Evolutionary conservation across 2,888 invertebrate species (phyloP).

Genomic region (Cylloceria caligata): DNA sequence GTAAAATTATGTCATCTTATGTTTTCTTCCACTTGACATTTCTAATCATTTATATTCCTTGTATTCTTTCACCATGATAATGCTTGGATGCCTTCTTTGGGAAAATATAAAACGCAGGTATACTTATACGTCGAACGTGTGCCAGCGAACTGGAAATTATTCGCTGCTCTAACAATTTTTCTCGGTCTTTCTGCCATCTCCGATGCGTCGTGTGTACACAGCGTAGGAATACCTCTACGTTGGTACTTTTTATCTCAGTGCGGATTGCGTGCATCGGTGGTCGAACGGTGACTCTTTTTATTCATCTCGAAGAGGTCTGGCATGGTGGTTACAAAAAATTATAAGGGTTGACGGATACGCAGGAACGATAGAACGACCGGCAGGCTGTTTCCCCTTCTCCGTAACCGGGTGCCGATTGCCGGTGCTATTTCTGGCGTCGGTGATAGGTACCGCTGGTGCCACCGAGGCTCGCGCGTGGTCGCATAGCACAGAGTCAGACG

Average conservation of each 20-base stretch:
- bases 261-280: slow-evolving; percentile 13
- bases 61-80: background rate
- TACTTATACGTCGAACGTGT: background rate
- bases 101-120: background rate
- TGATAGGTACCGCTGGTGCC: slow-evolving; percentile 21
- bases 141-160: slow-evolving; percentile 68
- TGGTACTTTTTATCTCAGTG: slow-evolving; percentile 3
- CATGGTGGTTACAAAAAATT: slow-evolving; percentile 74
- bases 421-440: background rate
- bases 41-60: background rate
- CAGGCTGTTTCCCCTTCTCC: slow-evolving; percentile 29
- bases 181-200: slow-evolving; percentile 32
- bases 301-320: slow-evolving; percentile 64
- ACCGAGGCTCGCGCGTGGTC: slow-evolving; percentile 24
- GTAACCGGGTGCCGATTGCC: slow-evolving; percentile 31
- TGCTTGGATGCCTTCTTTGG: background rate
- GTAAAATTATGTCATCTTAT: background rate
- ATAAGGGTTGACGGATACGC: slow-evolving; percentile 63
- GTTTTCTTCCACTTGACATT: background rate
- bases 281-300: slow-evolving; percentile 51
- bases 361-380: background rate
- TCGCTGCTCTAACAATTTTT: slow-evolving; percentile 24
- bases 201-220: slow-evolving; percentile 19
- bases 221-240: slow-evolving; percentile 7
- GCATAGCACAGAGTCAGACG: slow-evolving; percentile 49